A percentile compares a stretch with the other conserved stretches of the same genome.
phyloP scores from a whole-genome alignment of 2,113 vertebrate species.

The Sylvilagus bachmani region DNA sequence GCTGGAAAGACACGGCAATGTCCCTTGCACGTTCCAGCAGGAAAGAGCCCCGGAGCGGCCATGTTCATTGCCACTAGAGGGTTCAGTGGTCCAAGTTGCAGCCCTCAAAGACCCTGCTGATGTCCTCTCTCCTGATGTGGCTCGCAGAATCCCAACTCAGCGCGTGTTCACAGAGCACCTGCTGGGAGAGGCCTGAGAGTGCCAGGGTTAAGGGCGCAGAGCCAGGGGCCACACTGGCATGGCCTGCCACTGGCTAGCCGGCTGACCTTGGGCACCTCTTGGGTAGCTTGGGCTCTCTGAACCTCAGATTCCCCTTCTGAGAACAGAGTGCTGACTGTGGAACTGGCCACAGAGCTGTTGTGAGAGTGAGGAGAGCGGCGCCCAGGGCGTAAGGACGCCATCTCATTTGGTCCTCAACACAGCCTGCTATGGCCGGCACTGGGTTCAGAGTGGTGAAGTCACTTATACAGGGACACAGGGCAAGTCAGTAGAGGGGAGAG shows the following conservation, averaged over 20 bases:
- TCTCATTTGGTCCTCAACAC: background rate
- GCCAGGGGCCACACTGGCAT: background rate
- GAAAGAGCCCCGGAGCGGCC: background rate
- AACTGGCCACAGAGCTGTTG: background rate
- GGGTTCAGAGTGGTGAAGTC: background rate
- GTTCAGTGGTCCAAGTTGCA: background rate
- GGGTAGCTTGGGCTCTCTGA: slow-evolving; percentile 1
- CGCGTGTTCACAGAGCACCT: background rate
- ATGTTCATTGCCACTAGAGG: background rate
- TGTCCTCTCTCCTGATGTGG: background rate
- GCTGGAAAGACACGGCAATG: background rate
- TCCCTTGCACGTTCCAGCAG: background rate
- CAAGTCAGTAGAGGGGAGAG: background rate
- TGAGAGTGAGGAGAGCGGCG: background rate
- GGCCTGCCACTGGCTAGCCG: background rate
- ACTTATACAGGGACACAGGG: background rate
- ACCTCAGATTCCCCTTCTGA: background rate
- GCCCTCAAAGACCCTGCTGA: background rate
- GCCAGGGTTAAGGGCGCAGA: background rate
- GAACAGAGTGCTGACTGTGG: background rate
- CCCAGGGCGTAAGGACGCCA: background rate
- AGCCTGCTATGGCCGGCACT: background rate
- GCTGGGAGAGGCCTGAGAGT: background rate
- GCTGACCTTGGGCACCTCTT: background rate
- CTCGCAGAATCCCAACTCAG: background rate